phyloP scores from a whole-genome alignment of 2,888 invertebrate species.

The Dolichopus griseipennis region DNA sequence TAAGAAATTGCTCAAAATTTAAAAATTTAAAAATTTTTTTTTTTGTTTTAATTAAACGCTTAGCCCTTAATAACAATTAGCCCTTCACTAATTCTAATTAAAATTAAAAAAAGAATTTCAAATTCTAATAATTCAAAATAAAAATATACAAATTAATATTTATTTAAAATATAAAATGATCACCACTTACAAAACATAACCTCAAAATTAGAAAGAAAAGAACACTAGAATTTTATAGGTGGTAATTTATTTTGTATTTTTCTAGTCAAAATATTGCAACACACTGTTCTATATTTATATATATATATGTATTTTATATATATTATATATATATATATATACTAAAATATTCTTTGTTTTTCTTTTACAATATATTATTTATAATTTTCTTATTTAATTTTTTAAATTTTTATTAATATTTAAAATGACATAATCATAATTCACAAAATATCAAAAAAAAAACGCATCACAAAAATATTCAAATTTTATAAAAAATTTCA shows the following conservation, averaged over 20 bases:
- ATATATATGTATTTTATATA: too few species aligned
- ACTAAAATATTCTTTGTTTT: too few species aligned
- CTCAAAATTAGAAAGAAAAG: background rate
- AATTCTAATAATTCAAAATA: too few species aligned
- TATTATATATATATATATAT: too few species aligned
- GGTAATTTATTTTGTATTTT: background rate
- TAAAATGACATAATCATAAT: background rate
- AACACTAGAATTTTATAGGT: background rate
- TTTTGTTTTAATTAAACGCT: too few species aligned
- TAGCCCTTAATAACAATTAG: too few species aligned
- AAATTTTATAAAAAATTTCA: background rate
- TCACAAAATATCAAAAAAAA: background rate
- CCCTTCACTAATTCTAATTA: too few species aligned
- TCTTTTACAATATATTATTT: background rate
- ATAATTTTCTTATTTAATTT: background rate
- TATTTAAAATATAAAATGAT: background rate
- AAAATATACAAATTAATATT: too few species aligned
- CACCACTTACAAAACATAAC: slow-evolving; percentile 4
- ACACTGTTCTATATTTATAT: background rate
- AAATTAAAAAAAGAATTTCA: too few species aligned
- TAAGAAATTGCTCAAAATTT: too few species aligned
- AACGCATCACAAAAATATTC: background rate
- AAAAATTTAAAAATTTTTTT: too few species aligned
- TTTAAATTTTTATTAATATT: background rate
- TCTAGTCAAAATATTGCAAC: background rate